phyloP scores from a whole-genome alignment of 2,113 vertebrate genomes.

The Amazona guildingii region DNA sequence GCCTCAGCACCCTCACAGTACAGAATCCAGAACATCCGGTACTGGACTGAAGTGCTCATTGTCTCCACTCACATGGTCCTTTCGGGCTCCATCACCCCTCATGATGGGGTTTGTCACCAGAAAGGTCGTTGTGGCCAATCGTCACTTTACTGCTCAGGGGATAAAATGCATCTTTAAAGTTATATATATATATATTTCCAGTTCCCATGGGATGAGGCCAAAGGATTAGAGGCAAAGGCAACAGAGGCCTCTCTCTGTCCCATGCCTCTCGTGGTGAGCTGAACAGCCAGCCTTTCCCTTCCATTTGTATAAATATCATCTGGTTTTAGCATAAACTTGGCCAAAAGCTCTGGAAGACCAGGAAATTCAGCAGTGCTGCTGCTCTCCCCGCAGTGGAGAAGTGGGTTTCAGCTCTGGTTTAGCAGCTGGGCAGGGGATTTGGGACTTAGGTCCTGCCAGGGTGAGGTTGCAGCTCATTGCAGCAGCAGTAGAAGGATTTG shows the following conservation, averaged over 20 bases:
- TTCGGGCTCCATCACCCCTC: neutral
- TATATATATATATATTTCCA: neutral
- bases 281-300: neutral
- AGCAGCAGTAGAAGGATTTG: neutral
- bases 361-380: neutral
- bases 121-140: neutral
- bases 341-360: neutral
- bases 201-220: neutral
- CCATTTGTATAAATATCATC: neutral
- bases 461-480: neutral
- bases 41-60: neutral
- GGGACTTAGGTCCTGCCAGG: neutral
- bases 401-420: neutral
- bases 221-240: neutral
- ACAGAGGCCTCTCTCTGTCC: fast-evolving
- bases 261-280: fast-evolving
- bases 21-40: neutral
- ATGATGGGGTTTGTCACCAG: neutral
- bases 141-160: neutral
- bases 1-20: neutral
- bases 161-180: neutral
- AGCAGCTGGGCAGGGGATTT: neutral
- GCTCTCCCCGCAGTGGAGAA: fast-evolving
- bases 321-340: neutral
- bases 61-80: neutral